Base-by-base conservation (phyloP, 2,888 invertebrate genomes). In the Brachynemurus nebulosus region DNA sequence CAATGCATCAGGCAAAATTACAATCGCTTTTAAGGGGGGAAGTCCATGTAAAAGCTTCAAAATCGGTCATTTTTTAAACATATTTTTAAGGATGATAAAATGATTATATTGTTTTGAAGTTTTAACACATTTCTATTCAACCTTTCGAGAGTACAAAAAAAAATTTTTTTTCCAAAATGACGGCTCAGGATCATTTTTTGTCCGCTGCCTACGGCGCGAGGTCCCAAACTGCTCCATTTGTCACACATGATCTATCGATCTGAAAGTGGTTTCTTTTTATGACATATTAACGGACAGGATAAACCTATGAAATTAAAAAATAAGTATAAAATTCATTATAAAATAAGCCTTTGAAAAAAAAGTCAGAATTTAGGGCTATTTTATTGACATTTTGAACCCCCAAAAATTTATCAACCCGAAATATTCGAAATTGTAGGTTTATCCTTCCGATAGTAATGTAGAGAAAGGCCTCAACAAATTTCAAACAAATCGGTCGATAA, bases 381-480 rank as follows among this genome's bases (percentile, higher is more conserved):
- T 34, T 34, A 11, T 8, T 14, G 34, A 12, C 34, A 34, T 34
- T 34, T 34, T 34, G 7, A 14, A 5, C 34, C 14, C 14, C n/a
- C 6, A 34, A 34, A 34, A 34, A 34, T 34, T 34, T 8, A 34
- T 14, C 14, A 34, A 34, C 34, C 8, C 14, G 34, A 34, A 34
- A 34, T 34, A 34, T 34, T 12, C 6, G n/a, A 34, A 34, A n/a
- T 34, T 34, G 7, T 34, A 34, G 34, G 34, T 34, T 34, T 34
- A 34, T 34, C 34, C 34, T 34, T 34, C 34, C 34, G 34, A n/a
- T 34, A 34, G 14, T 34, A 34, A 34, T 34, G 12, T 34, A 34
- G 14, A 34, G 12, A 34, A 34, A 34, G 14, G n/a, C 14, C 14
- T 34, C 14, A 12, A 12, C 14, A 34, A 34, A 34, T 34, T 34